Evolutionary conservation across 2,113 vertebrate genomes (phyloP), one percentile per base, ranked within the genome.

Genomic region (Paratilapia polleni): DNA sequence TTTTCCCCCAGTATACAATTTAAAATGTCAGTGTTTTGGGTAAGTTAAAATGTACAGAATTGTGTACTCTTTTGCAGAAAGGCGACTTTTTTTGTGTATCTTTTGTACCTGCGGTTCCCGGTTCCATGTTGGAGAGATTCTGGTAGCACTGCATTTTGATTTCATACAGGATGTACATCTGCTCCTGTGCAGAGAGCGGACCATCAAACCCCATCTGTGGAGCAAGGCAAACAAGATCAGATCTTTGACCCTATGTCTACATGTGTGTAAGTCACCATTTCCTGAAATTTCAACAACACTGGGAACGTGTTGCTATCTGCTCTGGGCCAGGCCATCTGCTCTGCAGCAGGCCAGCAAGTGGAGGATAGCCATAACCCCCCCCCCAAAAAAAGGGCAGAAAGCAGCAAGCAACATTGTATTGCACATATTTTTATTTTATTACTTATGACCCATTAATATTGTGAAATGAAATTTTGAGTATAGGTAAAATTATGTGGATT

Each of bases 91-190:
- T 20, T 17, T 1, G 24, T 20, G 43, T 5, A 12, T 52, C 17
- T 47, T 52, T 64, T 19, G 24, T 93, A 96, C 96, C 95, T 93
- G 90, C 38, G 56, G 64, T 36, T 15, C 14, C 60, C 2, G 87
- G 93, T n/a, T 93, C 93, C 34, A 93, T 93, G 62, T 81, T 86
- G 47, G 96, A 97, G 76, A 97, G 95, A 83, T 97, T 97, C 85
- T 94, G 95, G 49, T 96, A 93, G 91, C 97, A 98, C 34, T 96
- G 96, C 56, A 95, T 83, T 93, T 97, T 97, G 41, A 96, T 96
- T 85, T 97, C 95, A 85, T 97, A 94, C 31, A 98, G 95, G 78
- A 97, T 97, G 83, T 96, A 95, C 88, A 98, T 97, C 93, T 98
- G 97, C 77, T 98, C 97, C 89, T 97, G 96, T 13, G 96, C 96